These are phyloP conservation scores for Lycia hirtaria DNA, from an alignment of 2,888 invertebrate genomes.

Conservation along the genomic window DNA sequence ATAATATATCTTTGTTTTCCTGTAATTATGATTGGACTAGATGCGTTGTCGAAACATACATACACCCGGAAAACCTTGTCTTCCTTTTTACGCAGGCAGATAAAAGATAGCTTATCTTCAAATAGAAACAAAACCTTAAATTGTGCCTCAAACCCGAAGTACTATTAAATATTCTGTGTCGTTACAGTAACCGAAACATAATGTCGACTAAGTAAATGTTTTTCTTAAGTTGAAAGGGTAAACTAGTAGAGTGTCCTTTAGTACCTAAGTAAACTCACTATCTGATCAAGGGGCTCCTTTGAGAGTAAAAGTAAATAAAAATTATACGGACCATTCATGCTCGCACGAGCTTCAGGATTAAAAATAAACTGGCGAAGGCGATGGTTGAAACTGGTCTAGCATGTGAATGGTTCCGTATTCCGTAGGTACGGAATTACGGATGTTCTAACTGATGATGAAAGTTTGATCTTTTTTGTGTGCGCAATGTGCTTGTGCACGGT, in stretches of 20 bases:
- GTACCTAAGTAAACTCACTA: slow-evolving; percentile 33
- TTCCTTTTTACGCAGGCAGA: too few relatives aligned
- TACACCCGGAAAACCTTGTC: too few relatives aligned
- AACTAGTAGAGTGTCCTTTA: slow-evolving; percentile 55
- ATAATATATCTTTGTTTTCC: too few relatives aligned
- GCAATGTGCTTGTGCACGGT: too few relatives aligned
- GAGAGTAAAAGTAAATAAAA: slow-evolving; percentile 78
- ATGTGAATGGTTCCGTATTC: not conserved
- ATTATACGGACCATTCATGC: slow-evolving; percentile 77
- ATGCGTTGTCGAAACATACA: too few relatives aligned
- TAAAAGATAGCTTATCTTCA: too few relatives aligned
- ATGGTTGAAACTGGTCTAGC: not conserved
- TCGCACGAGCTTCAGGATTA: slow-evolving; percentile 60
- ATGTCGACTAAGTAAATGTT: slow-evolving; percentile 61
- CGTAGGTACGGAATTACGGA: too few relatives aligned
- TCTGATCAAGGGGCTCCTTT: slow-evolving; percentile 63
- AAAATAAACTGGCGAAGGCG: slow-evolving; percentile 1
- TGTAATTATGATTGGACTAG: too few relatives aligned
- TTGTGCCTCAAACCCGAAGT: too few relatives aligned
- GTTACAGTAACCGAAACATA: slow-evolving; percentile 57
- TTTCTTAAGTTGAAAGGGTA: slow-evolving; percentile 58
- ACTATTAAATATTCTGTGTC: slow-evolving; percentile 55
- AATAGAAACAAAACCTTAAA: too few relatives aligned
- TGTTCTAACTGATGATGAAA: too few relatives aligned
- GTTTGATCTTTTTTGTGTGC: too few relatives aligned